Base-by-base conservation (phyloP, 2,888 invertebrate species). In the Drosophila tripunctata region DNA sequence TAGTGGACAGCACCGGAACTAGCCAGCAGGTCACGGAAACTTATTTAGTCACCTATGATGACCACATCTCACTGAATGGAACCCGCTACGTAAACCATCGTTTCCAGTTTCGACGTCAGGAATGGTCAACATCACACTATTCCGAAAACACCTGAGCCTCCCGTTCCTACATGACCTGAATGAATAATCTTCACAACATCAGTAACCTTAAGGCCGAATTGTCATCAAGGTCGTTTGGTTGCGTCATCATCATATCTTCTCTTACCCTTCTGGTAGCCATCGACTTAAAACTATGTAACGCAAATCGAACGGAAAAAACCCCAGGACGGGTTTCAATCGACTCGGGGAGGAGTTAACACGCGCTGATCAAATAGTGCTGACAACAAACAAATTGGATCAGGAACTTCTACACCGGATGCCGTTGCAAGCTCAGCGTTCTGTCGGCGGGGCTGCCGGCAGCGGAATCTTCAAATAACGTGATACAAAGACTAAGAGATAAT, bases 1-100 rank as follows among this genome's bases (percentile, higher is more conserved):
- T 60, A 14, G 44, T 22, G 21, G 21, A 61, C 17, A 47, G 24
- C 47, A 38, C 12, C n/a, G 60, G 33, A 4, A 19, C 10, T 40
- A 52, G 21, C 5, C 38, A 61, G 8, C 8, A 24, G 8, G 14
- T 61, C 14, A n/a, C 33, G 15, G 51, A 17, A 36, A 45, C 33
- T 4, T 60, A 14, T 10, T 8, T 45, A 6, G 24, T 17, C n/a
- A 47, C 60, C 10, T 47, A 33, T 3, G 40, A 45, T 3, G 52
- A 60, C 2, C 10, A 21, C 60, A 27, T 51, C 30, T 44, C 4
- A 0, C 19, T 40, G 2, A 60, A 60, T 14, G 44, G 44, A 22
- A 52, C 24, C 8, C 43, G 17, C 4, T 58, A 58, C 8, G 24
- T 19, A 7, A 36, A 36, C 8, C 36, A n/a, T 10, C 19, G 19